Percentiles rank a stretch among this genome's conserved stretches.
Conservation (phyloP, 2,797 vertebrate species). For the Dendrocincla fuliginosa region DNA sequence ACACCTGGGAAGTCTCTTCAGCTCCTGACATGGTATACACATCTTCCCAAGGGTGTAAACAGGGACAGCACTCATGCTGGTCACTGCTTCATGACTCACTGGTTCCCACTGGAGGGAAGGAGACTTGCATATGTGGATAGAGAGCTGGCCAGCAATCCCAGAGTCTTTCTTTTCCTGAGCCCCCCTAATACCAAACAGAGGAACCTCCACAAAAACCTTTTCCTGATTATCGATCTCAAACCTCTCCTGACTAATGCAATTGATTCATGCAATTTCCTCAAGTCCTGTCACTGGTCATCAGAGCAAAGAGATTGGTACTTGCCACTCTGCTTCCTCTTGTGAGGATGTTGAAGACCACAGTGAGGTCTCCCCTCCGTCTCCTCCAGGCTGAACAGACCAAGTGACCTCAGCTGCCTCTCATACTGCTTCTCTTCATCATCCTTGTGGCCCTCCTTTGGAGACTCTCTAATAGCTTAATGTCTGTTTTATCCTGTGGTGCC, state of each 20-base stretch:
- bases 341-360: not conserved
- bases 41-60: not conserved
- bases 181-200: not conserved
- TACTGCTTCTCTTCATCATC: not conserved
- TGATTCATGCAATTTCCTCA: not conserved
- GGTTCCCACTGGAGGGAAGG: not conserved
- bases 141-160: not conserved
- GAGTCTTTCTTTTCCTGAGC: not conserved
- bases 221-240: not conserved
- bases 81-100: not conserved
- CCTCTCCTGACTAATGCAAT: not conserved
- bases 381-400: not conserved
- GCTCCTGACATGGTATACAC: not conserved
- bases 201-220: not conserved
- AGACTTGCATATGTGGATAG: not conserved
- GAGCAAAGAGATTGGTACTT: not conserved
- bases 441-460: not conserved
- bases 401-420: not conserved
- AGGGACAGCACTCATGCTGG: not conserved
- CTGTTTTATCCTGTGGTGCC: not conserved
- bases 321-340: not conserved
- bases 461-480: not conserved
- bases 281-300: not conserved
- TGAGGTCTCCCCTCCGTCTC: not conserved
- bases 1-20: not conserved